These are phyloP conservation scores for Congeria kusceri DNA, from an alignment of 2,888 invertebrate genomes.

Conservation along the genomic window DNA sequence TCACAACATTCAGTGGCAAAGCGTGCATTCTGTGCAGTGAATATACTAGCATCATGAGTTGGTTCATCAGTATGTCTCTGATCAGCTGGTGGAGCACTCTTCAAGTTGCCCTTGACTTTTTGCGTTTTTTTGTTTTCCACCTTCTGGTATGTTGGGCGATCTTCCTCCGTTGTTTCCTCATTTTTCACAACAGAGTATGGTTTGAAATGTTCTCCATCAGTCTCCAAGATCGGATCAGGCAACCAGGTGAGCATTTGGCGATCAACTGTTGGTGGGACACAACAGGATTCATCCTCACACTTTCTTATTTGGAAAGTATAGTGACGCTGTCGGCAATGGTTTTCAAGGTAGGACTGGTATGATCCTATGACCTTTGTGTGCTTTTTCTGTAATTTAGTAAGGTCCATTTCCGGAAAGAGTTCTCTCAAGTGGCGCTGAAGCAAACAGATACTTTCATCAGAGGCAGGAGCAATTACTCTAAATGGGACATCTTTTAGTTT, in stretches of 20 bases:
- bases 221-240: constrained; percentile 41
- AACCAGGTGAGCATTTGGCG: constrained; percentile 34
- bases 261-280: constrained; percentile 23
- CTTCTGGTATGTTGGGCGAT: constrained; percentile 5
- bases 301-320: constrained; percentile 51
- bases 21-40: constrained; percentile 14
- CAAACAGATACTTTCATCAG: not conserved
- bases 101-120: constrained; percentile 9
- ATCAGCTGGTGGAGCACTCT: not conserved
- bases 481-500: constrained; percentile 21
- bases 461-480: not conserved
- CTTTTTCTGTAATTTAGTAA: constrained; percentile 31
- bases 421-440: constrained; percentile 36
- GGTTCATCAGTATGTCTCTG: not conserved
- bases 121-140: not conserved
- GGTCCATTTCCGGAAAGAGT: constrained; percentile 46
- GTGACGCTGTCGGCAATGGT: constrained; percentile 30
- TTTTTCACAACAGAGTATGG: constrained; percentile 1
- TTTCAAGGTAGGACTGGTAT: constrained; percentile 17
- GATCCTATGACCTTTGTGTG: constrained; percentile 27
- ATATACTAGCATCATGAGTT: not conserved
- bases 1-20: constrained; percentile 14
- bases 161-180: constrained; percentile 20
- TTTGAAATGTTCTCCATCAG: constrained; percentile 28
- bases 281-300: constrained; percentile 36